A percentile compares a stretch with the other conserved stretches of the same genome.
Conservation (phyloP, 2,888 invertebrate species). For the Tachina fera region DNA sequence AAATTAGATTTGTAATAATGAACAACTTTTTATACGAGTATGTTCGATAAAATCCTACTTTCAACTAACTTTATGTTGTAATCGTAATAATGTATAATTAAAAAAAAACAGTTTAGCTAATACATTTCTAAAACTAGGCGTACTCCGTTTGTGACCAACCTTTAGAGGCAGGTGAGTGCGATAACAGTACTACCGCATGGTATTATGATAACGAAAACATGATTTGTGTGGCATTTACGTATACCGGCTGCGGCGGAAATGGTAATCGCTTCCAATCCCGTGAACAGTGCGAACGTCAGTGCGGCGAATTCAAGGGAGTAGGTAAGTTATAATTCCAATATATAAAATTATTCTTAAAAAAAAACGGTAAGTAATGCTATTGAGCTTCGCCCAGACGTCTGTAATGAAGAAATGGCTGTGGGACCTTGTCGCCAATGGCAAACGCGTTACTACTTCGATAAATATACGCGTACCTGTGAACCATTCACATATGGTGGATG, state of each 20-base stretch:
- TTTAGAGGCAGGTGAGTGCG: constrained; percentile 88
- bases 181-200: constrained; percentile 86
- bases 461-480: constrained; percentile 85
- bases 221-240: constrained; percentile 87
- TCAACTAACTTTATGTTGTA: too few relatives aligned
- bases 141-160: constrained; percentile 83
- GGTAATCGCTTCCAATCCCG: constrained; percentile 89
- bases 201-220: constrained; percentile 87
- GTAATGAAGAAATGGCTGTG: constrained; percentile 86
- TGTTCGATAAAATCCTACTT: too few relatives aligned
- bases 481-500: constrained; percentile 92
- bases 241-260: constrained; percentile 89
- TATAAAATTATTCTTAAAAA: constrained; percentile 84
- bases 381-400: constrained; percentile 86
- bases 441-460: constrained; percentile 88
- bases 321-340: constrained; percentile 83
- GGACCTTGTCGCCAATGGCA: constrained; percentile 88
- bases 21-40: too few relatives aligned
- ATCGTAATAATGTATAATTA: too few relatives aligned
- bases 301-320: constrained; percentile 88
- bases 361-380: constrained; percentile 84
- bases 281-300: constrained; percentile 90
- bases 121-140: constrained; percentile 69
- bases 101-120: neutral
- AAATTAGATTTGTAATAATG: too few relatives aligned